Evolutionary conservation across 30 jellyfish, hydroid and myxozoan species (phyloP).

Genomic region (Morbakka virulenta): DNA sequence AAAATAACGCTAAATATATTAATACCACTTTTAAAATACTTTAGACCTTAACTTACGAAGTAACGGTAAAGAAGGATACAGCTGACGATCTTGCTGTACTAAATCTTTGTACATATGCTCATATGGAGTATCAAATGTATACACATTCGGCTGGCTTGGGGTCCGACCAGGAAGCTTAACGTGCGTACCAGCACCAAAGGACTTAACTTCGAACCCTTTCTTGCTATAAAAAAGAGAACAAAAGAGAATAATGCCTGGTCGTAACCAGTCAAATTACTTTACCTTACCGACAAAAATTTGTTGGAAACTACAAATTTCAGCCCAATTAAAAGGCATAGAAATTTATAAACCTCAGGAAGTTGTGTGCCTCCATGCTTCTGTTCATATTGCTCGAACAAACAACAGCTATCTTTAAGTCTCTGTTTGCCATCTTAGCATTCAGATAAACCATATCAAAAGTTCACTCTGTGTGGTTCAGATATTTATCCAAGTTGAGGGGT

Average conservation of each 20-base stretch:
- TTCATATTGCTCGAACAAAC: conserved; percentile 94
- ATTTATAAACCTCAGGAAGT: conserved; percentile 87
- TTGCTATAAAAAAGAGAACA: conserved; percentile 53
- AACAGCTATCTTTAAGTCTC: conserved; percentile 86
- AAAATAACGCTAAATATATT: no score
- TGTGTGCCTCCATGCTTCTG: conserved; percentile 99
- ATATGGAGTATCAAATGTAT: conserved; percentile 78
- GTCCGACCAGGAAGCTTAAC: conserved; percentile 95
- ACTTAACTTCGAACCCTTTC: conserved; percentile 79
- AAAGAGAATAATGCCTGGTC: no score
- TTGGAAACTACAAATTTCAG: background rate
- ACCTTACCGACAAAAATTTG: background rate
- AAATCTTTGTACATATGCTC: conserved; percentile 90
- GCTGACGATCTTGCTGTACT: conserved; percentile 63
- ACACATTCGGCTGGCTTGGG: conserved; percentile 92
- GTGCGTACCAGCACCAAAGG: conserved; percentile 88
- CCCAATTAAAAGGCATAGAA: background rate
- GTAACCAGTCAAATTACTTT: no score
- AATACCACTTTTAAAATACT: no score
- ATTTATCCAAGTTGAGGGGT: no score
- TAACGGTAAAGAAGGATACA: conserved; percentile 97
- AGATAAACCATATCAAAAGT: background rate
- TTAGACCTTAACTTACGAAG: no score
- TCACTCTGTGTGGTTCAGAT: no score
- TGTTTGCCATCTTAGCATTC: background rate